Base-by-base conservation (phyloP, 2,113 vertebrate species). In the Cariama cristata region DNA sequence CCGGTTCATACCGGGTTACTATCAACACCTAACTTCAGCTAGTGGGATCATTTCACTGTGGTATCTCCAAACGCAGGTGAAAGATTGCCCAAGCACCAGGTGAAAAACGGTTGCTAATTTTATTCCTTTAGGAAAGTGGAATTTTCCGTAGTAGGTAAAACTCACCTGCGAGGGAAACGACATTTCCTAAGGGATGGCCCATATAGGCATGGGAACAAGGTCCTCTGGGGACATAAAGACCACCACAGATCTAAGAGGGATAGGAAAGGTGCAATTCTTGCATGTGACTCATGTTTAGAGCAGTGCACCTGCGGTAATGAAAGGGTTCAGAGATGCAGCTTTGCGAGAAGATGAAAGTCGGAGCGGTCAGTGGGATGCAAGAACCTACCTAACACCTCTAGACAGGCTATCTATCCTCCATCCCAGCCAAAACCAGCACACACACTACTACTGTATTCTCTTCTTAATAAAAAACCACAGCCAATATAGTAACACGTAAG, bases 131-230 rank as follows among this genome's bases (percentile, higher is more conserved):
- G 33, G 40, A 4, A 62, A 80, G 16, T 2, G 12, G 26, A 45
- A 50, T 21, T 47, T 55, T 64, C 8, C 40, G 2, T 1, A 1
- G n/a, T 1, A 44, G 17, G 22, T 40, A n/a, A 69, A 81, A 56
- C 14, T 44, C 5, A 1, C 6, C 4, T 9, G 1, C 0, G 4
- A 63, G 26, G 9, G 12, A 45, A 72, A 72, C 21, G 33, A 2
- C 1, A 0, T 35, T 60, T 60, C 55, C 45, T 22, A 8, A 64
- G 64, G 28, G 68, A 35, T 2, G 8, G 6, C 24, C 58, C 18
- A 2, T 12, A 28, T 0, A 21, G 8, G 33, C 20, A 44, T 0
- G 1, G 33, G 60, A 74, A 69, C 21, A 9, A 69, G 16, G 26
- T 69, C 24, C 38, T 26, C 50, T 9, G 26, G 89, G 64, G 35